phyloP scores from a whole-genome alignment of 2,888 invertebrate genomes.

The Platynereis dumerilii region DNA sequence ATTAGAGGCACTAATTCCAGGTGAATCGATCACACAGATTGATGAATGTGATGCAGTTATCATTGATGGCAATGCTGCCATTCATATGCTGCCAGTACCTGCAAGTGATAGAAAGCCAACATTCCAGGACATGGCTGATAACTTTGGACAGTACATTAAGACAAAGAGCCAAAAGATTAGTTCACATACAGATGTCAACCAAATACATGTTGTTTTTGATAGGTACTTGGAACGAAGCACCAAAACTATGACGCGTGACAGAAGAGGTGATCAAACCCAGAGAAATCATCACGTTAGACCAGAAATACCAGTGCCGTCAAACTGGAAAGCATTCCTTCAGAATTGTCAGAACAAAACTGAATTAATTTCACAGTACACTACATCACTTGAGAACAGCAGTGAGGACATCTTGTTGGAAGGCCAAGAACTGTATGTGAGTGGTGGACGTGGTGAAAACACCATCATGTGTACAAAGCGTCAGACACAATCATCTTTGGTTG shows the following conservation, averaged over 20 bases:
- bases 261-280: neutral
- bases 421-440: conserved; percentile 6
- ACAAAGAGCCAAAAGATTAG: no score
- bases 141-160: neutral
- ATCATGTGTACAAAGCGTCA: neutral
- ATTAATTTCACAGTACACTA: neutral
- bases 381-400: neutral
- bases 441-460: neutral
- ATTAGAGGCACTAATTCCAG: conserved; percentile 3
- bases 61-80: conserved; percentile 14
- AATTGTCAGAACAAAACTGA: neutral
- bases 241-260: conserved; percentile 7
- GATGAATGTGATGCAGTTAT: conserved; percentile 2
- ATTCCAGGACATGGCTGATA: conserved; percentile 11
- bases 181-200: neutral
- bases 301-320: neutral
- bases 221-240: conserved; percentile 4
- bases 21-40: neutral
- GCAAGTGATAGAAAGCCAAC: neutral
- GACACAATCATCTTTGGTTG: no score
- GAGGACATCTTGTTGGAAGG: neutral
- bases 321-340: conserved; percentile 14
- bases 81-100: conserved; percentile 5
- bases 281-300: conserved; percentile 2
- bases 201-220: conserved; percentile 14